Evolutionary conservation across 2,113 vertebrate species (phyloP).

Genomic region (Microtus richardsoni): DNA sequence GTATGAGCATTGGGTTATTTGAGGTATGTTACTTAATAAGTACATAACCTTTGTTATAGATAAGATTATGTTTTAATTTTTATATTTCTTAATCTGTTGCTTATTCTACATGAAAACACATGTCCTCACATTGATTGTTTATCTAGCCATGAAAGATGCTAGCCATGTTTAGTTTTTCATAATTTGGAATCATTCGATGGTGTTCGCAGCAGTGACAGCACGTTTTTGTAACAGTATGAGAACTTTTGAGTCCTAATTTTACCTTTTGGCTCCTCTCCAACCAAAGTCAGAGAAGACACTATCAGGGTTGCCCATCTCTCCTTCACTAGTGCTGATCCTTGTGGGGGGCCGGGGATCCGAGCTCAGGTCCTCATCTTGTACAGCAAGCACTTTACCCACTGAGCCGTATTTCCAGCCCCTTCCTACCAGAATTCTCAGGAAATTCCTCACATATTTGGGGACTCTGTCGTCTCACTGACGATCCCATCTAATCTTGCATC

Average conservation of each 20-base stretch:
- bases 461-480: neutral
- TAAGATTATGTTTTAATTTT: neutral
- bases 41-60: neutral
- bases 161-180: neutral
- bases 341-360: neutral
- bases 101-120: neutral
- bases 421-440: no score
- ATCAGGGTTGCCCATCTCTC: neutral
- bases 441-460: no score
- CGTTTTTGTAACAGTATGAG: neutral
- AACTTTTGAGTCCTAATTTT: neutral
- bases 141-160: neutral
- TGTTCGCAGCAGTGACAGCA: neutral
- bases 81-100: neutral
- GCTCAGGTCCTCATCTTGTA: no score
- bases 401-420: no score
- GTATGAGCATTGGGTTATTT: neutral
- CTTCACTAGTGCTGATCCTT: neutral
- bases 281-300: neutral
- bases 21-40: neutral
- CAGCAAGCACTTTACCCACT: no score
- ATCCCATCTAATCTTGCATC: neutral
- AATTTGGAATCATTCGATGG: conserved; percentile 11
- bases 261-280: neutral
- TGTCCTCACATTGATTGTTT: neutral